Evolutionary conservation across 2,888 invertebrate species (phyloP).

Genomic region (Exephanes ischioxanthus): DNA sequence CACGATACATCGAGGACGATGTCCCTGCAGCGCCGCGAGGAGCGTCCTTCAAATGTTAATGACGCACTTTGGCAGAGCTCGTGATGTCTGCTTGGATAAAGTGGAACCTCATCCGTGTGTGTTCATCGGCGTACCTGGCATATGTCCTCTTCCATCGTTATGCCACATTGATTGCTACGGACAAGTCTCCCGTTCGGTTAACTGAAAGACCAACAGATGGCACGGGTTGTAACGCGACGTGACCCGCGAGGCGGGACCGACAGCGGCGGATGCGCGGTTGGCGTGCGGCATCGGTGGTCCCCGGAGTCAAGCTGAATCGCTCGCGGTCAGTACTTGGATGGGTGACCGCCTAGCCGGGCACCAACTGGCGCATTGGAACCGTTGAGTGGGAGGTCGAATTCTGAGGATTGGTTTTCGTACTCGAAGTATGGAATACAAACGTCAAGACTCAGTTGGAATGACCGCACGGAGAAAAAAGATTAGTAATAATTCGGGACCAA

Average conservation of each 20-base stretch:
- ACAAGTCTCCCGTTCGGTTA: slow-evolving; percentile 61
- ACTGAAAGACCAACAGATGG: slow-evolving; percentile 74
- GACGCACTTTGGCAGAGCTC: slow-evolving; percentile 39
- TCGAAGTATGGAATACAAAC: too few relatives aligned
- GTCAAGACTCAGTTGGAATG: too few relatives aligned
- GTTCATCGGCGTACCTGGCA: slow-evolving; percentile 2
- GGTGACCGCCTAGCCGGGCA: too few relatives aligned
- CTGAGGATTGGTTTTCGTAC: too few relatives aligned
- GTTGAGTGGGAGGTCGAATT: too few relatives aligned
- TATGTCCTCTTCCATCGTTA: slow-evolving; percentile 29
- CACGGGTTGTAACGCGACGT: slow-evolving; percentile 71
- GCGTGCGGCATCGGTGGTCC: too few relatives aligned
- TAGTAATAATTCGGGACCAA: too few relatives aligned
- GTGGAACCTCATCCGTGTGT: neutral
- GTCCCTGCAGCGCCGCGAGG: slow-evolving; percentile 1
- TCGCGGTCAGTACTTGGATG: too few relatives aligned
- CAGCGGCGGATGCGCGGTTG: too few relatives aligned
- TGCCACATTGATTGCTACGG: slow-evolving; percentile 69
- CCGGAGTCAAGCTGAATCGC: too few relatives aligned
- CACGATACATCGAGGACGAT: slow-evolving; percentile 19
- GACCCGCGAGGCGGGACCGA: slow-evolving; percentile 40
- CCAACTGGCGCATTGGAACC: too few relatives aligned
- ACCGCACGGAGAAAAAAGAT: too few relatives aligned
- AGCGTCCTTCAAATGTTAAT: slow-evolving; percentile 48
- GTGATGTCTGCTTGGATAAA: slow-evolving; percentile 29